Evolutionary conservation across 2,113 vertebrate species (phyloP).

Genomic region (Narcine bancroftii): DNA sequence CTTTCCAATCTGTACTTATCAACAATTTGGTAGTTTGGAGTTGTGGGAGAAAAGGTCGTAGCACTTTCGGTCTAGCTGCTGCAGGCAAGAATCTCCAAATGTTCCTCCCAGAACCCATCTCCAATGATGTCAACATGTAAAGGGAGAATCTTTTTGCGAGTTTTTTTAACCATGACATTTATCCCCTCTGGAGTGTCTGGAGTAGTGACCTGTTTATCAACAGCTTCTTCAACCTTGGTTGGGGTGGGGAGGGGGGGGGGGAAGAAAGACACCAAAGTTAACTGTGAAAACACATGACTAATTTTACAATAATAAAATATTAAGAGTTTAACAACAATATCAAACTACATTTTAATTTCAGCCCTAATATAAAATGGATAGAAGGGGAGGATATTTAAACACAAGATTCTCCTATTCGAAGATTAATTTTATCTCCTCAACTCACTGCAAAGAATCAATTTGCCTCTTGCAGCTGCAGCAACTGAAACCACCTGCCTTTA

Average conservation of each 20-base stretch:
- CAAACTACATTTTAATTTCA: not conserved
- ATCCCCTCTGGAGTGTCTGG: conserved; percentile 63
- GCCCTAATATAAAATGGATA: not conserved
- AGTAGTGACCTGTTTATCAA: conserved; percentile 62
- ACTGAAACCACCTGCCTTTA: not conserved
- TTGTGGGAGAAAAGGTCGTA: not conserved
- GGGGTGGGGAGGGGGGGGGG: conserved; percentile 37
- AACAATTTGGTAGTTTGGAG: not conserved
- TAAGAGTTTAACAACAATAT: not conserved
- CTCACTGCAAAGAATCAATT: not conserved
- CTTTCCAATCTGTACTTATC: too few relatives aligned
- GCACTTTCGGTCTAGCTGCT: conserved; percentile 51
- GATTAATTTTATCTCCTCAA: not conserved
- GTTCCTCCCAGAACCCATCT: conserved; percentile 86
- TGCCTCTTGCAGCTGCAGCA: not conserved
- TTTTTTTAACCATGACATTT: conserved; percentile 63
- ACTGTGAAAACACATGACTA: not conserved
- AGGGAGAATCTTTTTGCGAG: conserved; percentile 57
- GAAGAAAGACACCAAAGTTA: not conserved
- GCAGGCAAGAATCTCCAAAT: conserved; percentile 70
- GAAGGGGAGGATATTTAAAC: not conserved
- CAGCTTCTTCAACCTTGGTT: conserved; percentile 66
- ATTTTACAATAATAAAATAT: not conserved
- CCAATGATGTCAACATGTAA: conserved; percentile 80
- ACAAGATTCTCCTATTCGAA: not conserved